Base-by-base conservation (phyloP, 2,888 invertebrate genomes). In the Exocentrus adspersus region DNA sequence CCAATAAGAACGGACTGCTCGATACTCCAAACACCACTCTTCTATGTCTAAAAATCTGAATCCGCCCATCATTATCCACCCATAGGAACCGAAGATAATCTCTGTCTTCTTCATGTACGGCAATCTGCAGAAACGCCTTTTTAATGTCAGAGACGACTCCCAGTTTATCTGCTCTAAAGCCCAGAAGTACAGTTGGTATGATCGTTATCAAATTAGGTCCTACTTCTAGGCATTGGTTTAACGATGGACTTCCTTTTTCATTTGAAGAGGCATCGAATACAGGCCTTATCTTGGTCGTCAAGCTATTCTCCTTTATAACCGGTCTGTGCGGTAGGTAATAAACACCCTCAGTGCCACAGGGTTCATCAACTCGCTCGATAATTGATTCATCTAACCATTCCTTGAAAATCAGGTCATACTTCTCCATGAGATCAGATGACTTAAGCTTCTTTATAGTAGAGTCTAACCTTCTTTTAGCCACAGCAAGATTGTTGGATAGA, bases 251-350 rank as follows among this genome's bases (percentile, higher is more conserved):
- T 2, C 62, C 67, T 21, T 69, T 70, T 30, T 62, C 67, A 17
- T 50, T 43, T 1, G 74, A 70, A 1, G 75, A 77, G 0, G 75
- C 75, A 56, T 76, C 75, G 32, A 77, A 76, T 2, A 77, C 75
- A 0, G 75, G 75, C n/a, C n/a, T n/a, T n/a, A n/a, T n/a, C n/a
- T n/a, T n/a, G n/a, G n/a, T n/a, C n/a, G n/a, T n/a, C n/a, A 9
- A 7, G 28, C 1, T 28, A 5, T 5, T 7, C 28, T 28, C 28
- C 1, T 28, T 28, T 5, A 1, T 28, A 28, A 28, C 28, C 28
- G 28, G 28, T 9, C 28, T 28, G 1, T 28, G 28, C 9, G 28
- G 28, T 9, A 28, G 28, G 28, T 28, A 28, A 9, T 28, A 9
- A 9, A 9, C 28, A 7, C 9, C 28, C 5, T 9, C 9, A 9